Conservation (phyloP, 2,113 vertebrate genomes). For the Saiga tatarica region DNA sequence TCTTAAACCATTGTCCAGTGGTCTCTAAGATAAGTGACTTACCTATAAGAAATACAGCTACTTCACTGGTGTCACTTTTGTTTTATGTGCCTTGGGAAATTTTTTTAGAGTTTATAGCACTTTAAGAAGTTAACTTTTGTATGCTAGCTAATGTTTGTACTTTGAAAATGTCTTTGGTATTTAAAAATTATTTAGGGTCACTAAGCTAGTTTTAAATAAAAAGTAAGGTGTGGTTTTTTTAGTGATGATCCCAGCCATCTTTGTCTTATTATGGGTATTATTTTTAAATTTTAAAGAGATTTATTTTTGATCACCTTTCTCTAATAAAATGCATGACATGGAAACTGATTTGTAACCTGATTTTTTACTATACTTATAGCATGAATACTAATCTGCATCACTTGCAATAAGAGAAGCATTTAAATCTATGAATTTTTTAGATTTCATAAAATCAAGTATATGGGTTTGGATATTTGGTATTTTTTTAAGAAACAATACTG, state of each 20-base stretch:
- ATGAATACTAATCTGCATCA: not conserved
- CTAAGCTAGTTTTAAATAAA: not conserved
- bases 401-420: slow-evolving; percentile 20
- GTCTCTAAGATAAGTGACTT: not conserved
- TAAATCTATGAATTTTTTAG: not conserved
- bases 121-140: not conserved
- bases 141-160: not conserved
- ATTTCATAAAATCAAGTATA: not conserved
- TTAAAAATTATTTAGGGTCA: not conserved
- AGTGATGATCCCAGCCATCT: not conserved
- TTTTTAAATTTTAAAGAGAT: not conserved
- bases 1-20: not conserved
- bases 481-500: slow-evolving; percentile 4
- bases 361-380: not conserved
- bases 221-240: not conserved
- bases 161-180: not conserved
- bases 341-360: not conserved
- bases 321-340: not conserved
- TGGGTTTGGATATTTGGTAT: not conserved
- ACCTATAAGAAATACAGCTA: not conserved
- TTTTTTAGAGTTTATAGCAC: not conserved
- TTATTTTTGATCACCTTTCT: not conserved
- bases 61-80: not conserved
- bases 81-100: not conserved
- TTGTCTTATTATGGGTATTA: not conserved